Evolutionary conservation across 2,113 vertebrate genomes (phyloP).

Genomic region (Herpetotheres cachinnans): DNA sequence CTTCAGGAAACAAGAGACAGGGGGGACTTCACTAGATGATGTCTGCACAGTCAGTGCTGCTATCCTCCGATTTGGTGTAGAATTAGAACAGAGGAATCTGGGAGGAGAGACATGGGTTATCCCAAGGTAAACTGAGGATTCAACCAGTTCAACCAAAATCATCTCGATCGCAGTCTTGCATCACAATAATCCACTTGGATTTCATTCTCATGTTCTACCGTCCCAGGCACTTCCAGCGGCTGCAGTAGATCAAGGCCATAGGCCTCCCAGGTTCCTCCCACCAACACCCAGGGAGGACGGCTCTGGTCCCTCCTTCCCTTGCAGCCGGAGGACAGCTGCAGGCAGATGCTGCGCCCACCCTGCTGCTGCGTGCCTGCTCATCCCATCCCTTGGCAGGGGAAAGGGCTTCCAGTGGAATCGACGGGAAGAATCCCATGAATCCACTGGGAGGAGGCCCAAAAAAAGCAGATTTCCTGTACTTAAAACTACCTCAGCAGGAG

Average conservation of each 20-base stretch:
- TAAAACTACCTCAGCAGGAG: background rate
- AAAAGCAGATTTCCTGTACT: background rate
- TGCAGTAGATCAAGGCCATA: background rate
- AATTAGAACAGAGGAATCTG: background rate
- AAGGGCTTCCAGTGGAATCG: background rate
- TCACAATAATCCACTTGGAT: background rate
- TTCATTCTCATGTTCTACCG: background rate
- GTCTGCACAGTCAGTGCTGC: background rate
- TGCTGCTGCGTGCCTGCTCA: background rate
- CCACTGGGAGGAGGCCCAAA: background rate
- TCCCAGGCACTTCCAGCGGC: background rate
- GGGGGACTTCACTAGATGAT: background rate
- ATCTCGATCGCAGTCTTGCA: accelerated
- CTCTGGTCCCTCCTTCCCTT: background rate
- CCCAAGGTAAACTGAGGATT: background rate
- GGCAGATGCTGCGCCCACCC: background rate
- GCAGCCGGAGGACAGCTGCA: background rate
- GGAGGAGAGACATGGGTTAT: background rate
- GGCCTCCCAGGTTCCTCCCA: background rate
- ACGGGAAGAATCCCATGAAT: background rate
- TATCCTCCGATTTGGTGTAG: accelerated
- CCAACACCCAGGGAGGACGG: accelerated
- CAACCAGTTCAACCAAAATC: background rate
- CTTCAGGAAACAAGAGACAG: background rate
- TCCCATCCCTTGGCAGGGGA: background rate